Conservation (phyloP, 2,888 invertebrate species). For the Dascillus cervinus region DNA sequence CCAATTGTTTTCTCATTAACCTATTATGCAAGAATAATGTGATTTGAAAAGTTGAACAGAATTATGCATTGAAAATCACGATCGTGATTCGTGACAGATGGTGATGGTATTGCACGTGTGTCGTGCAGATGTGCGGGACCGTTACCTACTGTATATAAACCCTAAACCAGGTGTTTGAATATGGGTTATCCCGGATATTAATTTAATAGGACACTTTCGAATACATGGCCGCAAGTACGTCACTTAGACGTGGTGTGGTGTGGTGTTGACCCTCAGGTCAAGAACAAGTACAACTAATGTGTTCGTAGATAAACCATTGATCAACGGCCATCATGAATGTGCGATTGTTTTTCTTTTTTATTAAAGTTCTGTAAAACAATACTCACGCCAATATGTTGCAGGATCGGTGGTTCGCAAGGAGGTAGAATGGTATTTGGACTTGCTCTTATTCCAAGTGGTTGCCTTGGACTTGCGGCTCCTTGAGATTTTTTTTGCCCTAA, state of each 20-base stretch:
- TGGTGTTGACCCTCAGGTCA: slow-evolving; percentile 11
- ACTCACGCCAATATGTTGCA: slow-evolving; percentile 40
- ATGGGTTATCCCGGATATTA: background rate
- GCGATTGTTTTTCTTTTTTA: slow-evolving; percentile 1
- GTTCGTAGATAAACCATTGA: too few species aligned
- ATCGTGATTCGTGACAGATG: slow-evolving; percentile 31
- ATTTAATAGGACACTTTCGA: too few species aligned
- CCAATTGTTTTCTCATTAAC: too few species aligned
- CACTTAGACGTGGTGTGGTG: slow-evolving; percentile 8
- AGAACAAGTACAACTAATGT: too few species aligned
- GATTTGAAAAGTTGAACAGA: slow-evolving; percentile 5
- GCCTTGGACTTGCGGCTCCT: slow-evolving; percentile 50
- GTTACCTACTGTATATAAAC: slow-evolving; percentile 24
- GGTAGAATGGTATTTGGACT: slow-evolving; percentile 68
- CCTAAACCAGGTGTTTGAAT: slow-evolving; percentile 29
- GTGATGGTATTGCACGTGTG: slow-evolving; percentile 29
- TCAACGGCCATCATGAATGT: too few species aligned
- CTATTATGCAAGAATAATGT: background rate
- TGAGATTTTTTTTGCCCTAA: slow-evolving; percentile 46
- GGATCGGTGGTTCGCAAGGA: slow-evolving; percentile 42
- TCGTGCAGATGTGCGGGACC: slow-evolving; percentile 31
- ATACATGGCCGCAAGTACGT: too few species aligned
- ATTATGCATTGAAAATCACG: slow-evolving; percentile 23
- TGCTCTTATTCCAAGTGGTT: slow-evolving; percentile 67
- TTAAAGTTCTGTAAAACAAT: slow-evolving; percentile 2